Percentiles rank a stretch among this genome's conserved stretches.
These are phyloP conservation scores for Achroia grisella DNA, from an alignment of 1,140 invertebrate genomes.

Conservation along the genomic window DNA sequence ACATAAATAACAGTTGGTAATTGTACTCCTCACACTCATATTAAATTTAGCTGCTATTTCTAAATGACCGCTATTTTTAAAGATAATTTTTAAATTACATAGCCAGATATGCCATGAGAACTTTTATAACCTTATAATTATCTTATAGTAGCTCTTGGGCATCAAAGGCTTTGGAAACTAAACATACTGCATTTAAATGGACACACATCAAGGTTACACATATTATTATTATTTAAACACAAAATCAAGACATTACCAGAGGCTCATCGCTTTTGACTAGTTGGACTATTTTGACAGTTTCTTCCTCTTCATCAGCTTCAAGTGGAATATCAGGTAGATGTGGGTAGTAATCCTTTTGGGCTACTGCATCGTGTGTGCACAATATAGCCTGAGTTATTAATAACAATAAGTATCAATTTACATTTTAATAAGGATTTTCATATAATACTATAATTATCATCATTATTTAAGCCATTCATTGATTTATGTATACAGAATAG, in stretches of 20 bases:
- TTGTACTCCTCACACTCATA: background rate
- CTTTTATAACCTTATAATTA: no score
- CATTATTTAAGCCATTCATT: no score
- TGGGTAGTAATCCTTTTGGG: slow-evolving; percentile 95
- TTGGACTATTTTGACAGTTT: slow-evolving; percentile 97
- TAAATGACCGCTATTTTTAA: slow-evolving; percentile 39
- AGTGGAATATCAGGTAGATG: slow-evolving; percentile 90
- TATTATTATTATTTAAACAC: background rate
- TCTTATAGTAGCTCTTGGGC: no score
- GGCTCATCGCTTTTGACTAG: slow-evolving; percentile 97
- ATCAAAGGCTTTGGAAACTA: no score
- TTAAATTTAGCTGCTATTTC: slow-evolving; percentile 61
- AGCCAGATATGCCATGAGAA: background rate
- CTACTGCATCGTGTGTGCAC: slow-evolving; percentile 94
- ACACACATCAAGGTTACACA: background rate
- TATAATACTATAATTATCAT: no score
- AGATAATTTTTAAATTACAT: background rate
- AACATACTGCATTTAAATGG: background rate
- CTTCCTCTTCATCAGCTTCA: slow-evolving; percentile 93
- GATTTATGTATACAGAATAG: no score
- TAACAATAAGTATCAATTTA: background rate
- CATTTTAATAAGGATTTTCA: no score
- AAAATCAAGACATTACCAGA: slow-evolving; percentile 77
- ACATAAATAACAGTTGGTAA: background rate
- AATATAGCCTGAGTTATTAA: slow-evolving; percentile 83